Evolutionary conservation across 2,797 vertebrate species (phyloP).

Genomic region (Nyctalus aviator): DNA sequence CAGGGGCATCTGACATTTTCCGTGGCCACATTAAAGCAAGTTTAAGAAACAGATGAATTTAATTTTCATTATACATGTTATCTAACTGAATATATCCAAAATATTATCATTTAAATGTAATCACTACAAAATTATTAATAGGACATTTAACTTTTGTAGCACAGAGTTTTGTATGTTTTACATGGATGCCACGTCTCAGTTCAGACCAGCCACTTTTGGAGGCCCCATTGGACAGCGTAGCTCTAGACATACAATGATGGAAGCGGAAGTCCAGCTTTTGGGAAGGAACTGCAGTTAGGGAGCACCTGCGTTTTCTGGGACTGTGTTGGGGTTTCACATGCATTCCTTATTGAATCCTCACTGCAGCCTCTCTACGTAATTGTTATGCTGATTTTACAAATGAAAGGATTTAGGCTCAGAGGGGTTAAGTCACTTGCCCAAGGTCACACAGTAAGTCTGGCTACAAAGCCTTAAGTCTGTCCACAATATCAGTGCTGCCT

Average conservation of each 20-base stretch:
- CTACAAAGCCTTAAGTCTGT: not conserved
- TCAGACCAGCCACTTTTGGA: not conserved
- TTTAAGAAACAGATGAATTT: not conserved
- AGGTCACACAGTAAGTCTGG: not conserved
- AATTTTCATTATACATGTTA: slow-evolving; percentile 3
- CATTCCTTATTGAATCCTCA: not conserved
- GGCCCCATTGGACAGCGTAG: not conserved
- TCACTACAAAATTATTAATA: not conserved
- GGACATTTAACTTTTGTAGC: not conserved
- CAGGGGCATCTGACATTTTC: not conserved
- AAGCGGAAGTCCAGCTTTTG: not conserved
- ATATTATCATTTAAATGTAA: not conserved
- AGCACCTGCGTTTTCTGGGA: not conserved
- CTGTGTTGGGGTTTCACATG: not conserved
- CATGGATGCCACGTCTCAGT: not conserved
- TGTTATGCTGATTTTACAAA: not conserved
- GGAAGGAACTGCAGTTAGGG: not conserved
- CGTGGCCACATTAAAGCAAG: not conserved
- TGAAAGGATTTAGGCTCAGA: not conserved
- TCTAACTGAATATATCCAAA: not conserved
- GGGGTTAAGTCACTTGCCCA: not conserved
- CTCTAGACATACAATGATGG: not conserved
- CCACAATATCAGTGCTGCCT: not conserved
- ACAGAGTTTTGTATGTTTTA: not conserved
- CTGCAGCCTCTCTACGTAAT: not conserved